Conservation (phyloP, 2,797 vertebrate genomes). For the Orestias chungarensis region DNA sequence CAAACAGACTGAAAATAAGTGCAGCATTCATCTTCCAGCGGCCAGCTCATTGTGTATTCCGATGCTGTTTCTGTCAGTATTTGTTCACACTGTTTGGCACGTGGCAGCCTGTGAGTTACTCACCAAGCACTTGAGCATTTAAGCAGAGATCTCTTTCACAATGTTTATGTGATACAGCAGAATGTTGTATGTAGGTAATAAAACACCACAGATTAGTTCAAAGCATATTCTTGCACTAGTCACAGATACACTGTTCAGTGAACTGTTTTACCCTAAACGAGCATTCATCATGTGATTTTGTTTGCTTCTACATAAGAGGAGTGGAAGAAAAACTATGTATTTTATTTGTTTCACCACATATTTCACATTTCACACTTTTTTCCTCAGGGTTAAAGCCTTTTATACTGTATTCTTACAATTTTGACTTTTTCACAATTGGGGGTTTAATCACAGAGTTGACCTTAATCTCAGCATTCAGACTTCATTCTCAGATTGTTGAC, state of each 20-base stretch:
- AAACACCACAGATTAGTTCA: not conserved
- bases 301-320: not conserved
- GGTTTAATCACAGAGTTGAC: no score
- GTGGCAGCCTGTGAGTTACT: constrained; percentile 7
- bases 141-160: not conserved
- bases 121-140: not conserved
- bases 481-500: no score
- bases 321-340: not conserved
- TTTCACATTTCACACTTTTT: no score
- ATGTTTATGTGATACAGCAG: not conserved
- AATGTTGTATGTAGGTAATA: not conserved
- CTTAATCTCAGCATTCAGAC: no score
- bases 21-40: constrained; percentile 2
- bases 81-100: constrained; percentile 1
- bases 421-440: no score
- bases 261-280: no score
- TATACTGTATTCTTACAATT: no score
- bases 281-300: not conserved
- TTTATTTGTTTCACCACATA: no score
- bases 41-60: constrained; percentile 1
- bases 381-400: no score
- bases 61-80: constrained; percentile 7
- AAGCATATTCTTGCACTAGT: not conserved
- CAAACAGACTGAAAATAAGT: not conserved
- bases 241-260: not conserved